A percentile compares a stretch with the other conserved stretches of the same genome.
Evolutionary conservation across 2,113 vertebrate genomes (phyloP).

Genomic region (Lepus europaeus): DNA sequence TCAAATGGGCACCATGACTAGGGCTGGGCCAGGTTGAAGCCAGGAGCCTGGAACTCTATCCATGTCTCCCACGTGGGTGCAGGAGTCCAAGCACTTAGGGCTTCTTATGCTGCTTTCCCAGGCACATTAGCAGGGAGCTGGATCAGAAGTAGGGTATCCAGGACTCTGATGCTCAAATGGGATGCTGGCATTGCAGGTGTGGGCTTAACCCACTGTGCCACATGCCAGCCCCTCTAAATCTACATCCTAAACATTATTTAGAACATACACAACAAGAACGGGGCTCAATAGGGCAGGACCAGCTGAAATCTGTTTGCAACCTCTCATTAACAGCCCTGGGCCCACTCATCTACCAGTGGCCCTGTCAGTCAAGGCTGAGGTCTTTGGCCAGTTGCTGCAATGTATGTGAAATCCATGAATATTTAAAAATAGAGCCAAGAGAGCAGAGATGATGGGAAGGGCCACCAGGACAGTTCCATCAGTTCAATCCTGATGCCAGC

Average conservation of each 20-base stretch:
- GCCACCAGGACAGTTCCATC: background rate
- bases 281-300: background rate
- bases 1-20: too few species aligned
- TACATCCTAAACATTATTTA: background rate
- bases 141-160: too few species aligned
- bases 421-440: slow-evolving; percentile 51
- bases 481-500: slow-evolving; percentile 46
- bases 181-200: too few species aligned
- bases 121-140: too few species aligned
- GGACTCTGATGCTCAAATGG: too few species aligned
- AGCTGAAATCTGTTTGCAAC: background rate
- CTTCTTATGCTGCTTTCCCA: too few species aligned
- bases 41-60: too few species aligned
- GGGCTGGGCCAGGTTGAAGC: too few species aligned
- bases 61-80: too few species aligned
- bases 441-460: slow-evolving; percentile 4
- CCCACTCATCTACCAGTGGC: background rate
- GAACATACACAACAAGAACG: background rate
- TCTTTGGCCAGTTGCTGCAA: background rate
- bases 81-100: too few species aligned
- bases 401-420: slow-evolving; percentile 30
- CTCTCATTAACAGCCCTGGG: background rate
- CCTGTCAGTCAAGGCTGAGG: slow-evolving; percentile 34
- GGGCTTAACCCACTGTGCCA: too few species aligned
- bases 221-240: too few species aligned